Evolutionary conservation across 2,888 invertebrate genomes (phyloP).

Genomic region (Ectemnius cavifrons): DNA sequence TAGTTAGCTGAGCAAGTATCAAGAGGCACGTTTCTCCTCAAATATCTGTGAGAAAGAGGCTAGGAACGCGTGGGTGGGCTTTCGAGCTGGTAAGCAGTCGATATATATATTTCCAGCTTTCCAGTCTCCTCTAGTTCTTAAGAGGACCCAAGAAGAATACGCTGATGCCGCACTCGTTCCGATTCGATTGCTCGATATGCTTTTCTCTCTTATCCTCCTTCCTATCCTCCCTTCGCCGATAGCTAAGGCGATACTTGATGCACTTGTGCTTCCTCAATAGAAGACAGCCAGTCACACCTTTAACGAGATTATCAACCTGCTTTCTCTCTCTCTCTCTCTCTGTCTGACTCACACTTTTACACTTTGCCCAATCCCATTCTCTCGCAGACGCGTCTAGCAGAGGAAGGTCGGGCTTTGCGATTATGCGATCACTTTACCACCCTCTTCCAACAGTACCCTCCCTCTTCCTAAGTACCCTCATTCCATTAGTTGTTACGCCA

Average conservation of each 20-base stretch:
- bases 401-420: slow-evolving; percentile 41
- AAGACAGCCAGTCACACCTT: slow-evolving; percentile 44
- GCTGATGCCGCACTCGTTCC: slow-evolving; percentile 67
- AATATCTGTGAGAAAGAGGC: no score
- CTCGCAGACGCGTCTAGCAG: background rate
- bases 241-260: slow-evolving; percentile 35
- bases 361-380: no score
- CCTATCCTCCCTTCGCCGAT: slow-evolving; percentile 11
- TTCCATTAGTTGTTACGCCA: no score
- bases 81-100: slow-evolving; percentile 65
- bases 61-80: slow-evolving; percentile 30
- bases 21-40: no score
- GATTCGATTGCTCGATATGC: slow-evolving; percentile 60
- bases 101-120: slow-evolving; percentile 66
- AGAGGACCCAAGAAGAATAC: slow-evolving; percentile 56
- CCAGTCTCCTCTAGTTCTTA: slow-evolving; percentile 45
- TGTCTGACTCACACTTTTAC: no score
- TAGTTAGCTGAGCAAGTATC: no score
- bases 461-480: no score
- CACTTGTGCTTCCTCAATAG: slow-evolving; percentile 15
- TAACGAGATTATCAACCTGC: slow-evolving; percentile 48
- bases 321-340: slow-evolving; percentile 16
- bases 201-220: slow-evolving; percentile 48
- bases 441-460: background rate
- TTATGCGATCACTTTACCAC: slow-evolving; percentile 30